These are phyloP conservation scores for Agrochola lychnidis DNA, from an alignment of 2,888 invertebrate genomes.

Conservation along the genomic window DNA sequence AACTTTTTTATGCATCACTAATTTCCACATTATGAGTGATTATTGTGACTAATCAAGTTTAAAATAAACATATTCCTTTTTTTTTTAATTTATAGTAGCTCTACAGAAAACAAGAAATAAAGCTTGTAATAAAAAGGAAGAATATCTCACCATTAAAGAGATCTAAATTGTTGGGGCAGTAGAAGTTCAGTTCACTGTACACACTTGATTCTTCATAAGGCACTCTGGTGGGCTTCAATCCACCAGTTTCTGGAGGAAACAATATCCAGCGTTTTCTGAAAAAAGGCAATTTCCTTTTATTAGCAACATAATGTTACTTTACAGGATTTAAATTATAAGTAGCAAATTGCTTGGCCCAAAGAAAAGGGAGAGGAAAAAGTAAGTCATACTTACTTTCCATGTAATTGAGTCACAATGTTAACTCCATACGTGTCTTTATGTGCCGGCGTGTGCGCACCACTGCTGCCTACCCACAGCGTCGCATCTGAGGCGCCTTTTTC, in stretches of 20 bases:
- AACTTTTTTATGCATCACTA: background rate
- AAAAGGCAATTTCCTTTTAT: constrained; percentile 33
- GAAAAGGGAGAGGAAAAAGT: too few species aligned
- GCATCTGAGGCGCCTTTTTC: constrained; percentile 92
- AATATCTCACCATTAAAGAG: constrained; percentile 85
- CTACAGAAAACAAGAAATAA: background rate
- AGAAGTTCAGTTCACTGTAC: constrained; percentile 96
- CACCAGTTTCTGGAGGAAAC: constrained; percentile 94
- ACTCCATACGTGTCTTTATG: constrained; percentile 98
- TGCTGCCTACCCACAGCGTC: constrained; percentile 97
- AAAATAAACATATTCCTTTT: background rate
- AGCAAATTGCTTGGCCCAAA: background rate
- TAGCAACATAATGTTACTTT: background rate
- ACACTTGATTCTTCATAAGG: constrained; percentile 99
- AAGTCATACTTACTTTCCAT: constrained; percentile 95
- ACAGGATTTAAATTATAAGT: background rate
- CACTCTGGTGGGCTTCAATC: constrained; percentile 94
- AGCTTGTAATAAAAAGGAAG: background rate
- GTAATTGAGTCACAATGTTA: constrained; percentile 97
- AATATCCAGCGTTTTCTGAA: constrained; percentile 97
- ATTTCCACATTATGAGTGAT: background rate
- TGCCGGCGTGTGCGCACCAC: constrained; percentile 97
- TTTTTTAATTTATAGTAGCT: background rate
- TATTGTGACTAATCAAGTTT: background rate
- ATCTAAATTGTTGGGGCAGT: constrained; percentile 90